phyloP scores from a whole-genome alignment of 2,797 vertebrate species.

The Coilia nasus region DNA sequence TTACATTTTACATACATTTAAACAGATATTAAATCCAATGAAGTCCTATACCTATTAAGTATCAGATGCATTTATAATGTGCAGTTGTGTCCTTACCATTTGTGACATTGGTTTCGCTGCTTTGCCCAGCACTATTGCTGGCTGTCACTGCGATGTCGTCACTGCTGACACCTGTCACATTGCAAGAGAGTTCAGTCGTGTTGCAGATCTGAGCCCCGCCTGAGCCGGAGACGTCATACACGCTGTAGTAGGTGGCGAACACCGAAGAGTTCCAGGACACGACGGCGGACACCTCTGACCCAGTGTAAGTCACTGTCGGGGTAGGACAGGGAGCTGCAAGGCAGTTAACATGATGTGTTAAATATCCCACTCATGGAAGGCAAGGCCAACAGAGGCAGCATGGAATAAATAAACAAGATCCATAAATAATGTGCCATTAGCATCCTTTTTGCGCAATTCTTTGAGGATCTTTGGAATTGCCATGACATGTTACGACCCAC shows the following conservation, averaged over 20 bases:
- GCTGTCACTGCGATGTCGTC: constrained; percentile 65
- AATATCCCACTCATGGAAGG: too few species aligned
- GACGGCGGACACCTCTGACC: constrained; percentile 46
- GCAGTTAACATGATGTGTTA: background rate
- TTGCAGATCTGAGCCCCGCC: constrained; percentile 61
- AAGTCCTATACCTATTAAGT: background rate
- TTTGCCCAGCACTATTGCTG: constrained; percentile 72
- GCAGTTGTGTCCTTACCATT: background rate
- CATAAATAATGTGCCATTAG: too few species aligned
- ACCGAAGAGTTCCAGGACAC: constrained; percentile 68
- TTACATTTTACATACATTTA: background rate
- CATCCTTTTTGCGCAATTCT: too few species aligned
- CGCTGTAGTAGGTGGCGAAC: constrained; percentile 62
- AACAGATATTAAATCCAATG: background rate
- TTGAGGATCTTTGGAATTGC: too few species aligned
- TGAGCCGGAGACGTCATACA: constrained; percentile 55
- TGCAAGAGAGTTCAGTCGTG: constrained; percentile 64
- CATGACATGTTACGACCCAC: too few species aligned
- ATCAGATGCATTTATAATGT: background rate
- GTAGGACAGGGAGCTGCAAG: constrained; percentile 76
- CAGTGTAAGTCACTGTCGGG: constrained; percentile 49
- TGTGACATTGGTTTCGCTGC: constrained; percentile 43
- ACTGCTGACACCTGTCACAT: constrained; percentile 48
- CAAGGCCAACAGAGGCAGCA: too few species aligned
- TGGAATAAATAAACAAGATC: too few species aligned